Conservation (phyloP, 2,797 vertebrate species). For the Anguilla anguilla region DNA sequence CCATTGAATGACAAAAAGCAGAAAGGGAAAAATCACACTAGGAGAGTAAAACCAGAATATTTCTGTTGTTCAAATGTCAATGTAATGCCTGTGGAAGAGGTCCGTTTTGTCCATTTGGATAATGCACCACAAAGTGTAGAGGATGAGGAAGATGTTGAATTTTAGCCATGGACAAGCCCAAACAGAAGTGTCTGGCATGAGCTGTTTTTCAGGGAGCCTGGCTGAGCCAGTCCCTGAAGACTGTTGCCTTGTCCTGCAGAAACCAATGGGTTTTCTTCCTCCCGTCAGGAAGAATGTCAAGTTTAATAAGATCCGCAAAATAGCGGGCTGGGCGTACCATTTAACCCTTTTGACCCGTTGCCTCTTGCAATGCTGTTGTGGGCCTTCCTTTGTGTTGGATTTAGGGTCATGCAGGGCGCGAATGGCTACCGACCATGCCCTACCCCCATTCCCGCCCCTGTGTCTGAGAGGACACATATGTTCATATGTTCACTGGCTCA, state of each 20-base stretch:
- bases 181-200: neutral
- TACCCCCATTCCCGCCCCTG: neutral
- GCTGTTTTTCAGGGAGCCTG: neutral
- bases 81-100: neutral
- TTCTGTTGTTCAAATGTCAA: neutral
- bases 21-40: neutral
- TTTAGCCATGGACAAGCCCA: neutral
- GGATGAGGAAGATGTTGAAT: neutral
- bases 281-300: neutral
- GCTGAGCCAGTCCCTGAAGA: neutral
- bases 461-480: neutral
- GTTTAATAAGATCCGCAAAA: neutral
- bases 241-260: neutral
- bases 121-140: neutral
- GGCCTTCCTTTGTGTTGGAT: neutral
- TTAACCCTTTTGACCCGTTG: slow-evolving; percentile 3
- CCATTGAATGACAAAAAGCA: slow-evolving; percentile 10
- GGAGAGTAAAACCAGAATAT: neutral
- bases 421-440: neutral
- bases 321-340: neutral
- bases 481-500: neutral
- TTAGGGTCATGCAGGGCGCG: neutral
- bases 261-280: neutral
- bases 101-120: neutral
- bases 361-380: neutral